Percentiles rank a stretch among this genome's conserved stretches.
Evolutionary conservation across 2,888 invertebrate species (phyloP).

Genomic region (Coelogynopora nodosa): DNA sequence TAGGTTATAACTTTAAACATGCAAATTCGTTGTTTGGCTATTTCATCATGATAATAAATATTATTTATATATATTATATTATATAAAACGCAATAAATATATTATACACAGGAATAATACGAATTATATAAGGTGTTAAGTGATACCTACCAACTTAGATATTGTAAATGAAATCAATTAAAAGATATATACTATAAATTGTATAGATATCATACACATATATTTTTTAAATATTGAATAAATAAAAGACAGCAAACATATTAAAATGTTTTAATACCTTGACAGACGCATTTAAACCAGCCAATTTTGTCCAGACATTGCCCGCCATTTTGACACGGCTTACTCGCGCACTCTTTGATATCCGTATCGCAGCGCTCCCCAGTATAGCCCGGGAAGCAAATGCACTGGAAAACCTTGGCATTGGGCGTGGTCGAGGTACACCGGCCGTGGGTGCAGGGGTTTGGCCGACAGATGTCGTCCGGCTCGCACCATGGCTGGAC

Average conservation of each 20-base stretch:
- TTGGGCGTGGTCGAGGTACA: background rate
- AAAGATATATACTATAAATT: background rate
- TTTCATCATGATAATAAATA: no score
- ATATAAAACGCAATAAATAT: background rate
- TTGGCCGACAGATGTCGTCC: background rate
- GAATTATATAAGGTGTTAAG: no score
- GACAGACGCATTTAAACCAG: slow-evolving; percentile 67
- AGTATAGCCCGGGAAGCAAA: background rate
- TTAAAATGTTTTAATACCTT: background rate
- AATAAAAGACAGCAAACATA: background rate
- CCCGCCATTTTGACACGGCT: slow-evolving; percentile 73
- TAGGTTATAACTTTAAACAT: no score
- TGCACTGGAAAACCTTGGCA: background rate
- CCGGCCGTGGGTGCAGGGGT: background rate
- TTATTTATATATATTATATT: no score
- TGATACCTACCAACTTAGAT: no score
- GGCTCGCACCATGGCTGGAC: background rate
- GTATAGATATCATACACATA: background rate
- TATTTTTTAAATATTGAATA: background rate
- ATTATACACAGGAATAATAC: no score
- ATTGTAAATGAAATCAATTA: no score
- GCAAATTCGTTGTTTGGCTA: no score
- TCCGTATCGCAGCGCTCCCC: background rate
- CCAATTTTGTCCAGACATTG: slow-evolving; percentile 76
- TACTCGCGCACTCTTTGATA: slow-evolving; percentile 74